These are phyloP conservation scores for Leguminivora glycinivorella DNA, from an alignment of 1,140 invertebrate species.

Conservation along the genomic window DNA sequence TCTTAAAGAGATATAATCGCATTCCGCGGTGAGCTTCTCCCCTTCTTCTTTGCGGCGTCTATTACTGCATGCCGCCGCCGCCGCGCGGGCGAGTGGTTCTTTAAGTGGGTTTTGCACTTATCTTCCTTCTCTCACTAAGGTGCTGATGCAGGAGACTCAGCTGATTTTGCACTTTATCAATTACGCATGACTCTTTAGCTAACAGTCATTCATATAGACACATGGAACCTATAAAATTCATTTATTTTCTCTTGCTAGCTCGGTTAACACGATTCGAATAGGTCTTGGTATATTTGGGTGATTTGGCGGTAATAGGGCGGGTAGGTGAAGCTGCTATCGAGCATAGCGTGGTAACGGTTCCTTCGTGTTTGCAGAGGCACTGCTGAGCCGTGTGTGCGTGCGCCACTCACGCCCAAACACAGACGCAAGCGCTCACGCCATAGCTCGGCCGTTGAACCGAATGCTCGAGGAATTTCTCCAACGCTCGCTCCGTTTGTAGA, in stretches of 20 bases:
- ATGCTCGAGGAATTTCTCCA: slow-evolving; percentile 76
- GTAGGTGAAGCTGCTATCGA: slow-evolving; percentile 48
- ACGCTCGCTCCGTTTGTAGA: slow-evolving; percentile 46
- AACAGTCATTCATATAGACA: not conserved
- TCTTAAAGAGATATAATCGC: slow-evolving; percentile 53
- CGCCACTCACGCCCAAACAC: slow-evolving; percentile 54
- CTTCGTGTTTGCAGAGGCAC: slow-evolving; percentile 69
- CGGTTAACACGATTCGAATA: not conserved
- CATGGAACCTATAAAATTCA: not conserved
- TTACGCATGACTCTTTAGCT: not conserved
- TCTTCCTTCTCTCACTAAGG: slow-evolving; percentile 21
- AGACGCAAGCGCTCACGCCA: slow-evolving; percentile 52
- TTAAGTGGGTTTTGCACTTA: slow-evolving; percentile 43
- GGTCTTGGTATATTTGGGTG: slow-evolving; percentile 1
- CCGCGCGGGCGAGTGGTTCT: slow-evolving; percentile 32
- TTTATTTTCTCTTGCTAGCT: not conserved
- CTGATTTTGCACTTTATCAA: slow-evolving; percentile 9
- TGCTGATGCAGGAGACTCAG: not conserved
- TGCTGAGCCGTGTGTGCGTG: slow-evolving; percentile 56
- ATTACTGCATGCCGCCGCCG: slow-evolving; percentile 43
- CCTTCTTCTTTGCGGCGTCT: slow-evolving; percentile 37
- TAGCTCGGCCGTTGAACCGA: slow-evolving; percentile 75
- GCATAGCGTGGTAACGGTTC: slow-evolving; percentile 65
- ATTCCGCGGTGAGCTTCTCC: slow-evolving; percentile 54
- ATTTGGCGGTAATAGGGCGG: slow-evolving; percentile 13